Evolutionary conservation across 2,888 invertebrate species (phyloP).

Genomic region (Zygaena filipendulae): DNA sequence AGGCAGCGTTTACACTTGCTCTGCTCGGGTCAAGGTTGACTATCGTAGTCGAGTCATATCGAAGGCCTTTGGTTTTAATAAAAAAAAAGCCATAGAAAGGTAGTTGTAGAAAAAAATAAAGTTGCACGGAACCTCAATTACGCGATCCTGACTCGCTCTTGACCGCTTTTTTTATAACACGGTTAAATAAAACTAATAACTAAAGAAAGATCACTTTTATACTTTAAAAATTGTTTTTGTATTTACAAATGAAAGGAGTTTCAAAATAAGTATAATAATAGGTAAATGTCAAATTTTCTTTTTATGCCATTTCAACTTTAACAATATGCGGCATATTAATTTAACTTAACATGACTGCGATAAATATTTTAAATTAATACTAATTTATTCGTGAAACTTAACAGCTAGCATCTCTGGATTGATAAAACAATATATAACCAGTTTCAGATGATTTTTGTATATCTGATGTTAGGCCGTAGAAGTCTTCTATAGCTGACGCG

Average conservation of each 20-base stretch:
- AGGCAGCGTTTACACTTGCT: too few relatives aligned
- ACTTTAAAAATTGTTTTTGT: constrained; percentile 26
- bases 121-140: too few relatives aligned
- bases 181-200: too few relatives aligned
- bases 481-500: constrained; percentile 98
- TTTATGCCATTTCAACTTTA: constrained; percentile 60
- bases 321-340: constrained; percentile 52
- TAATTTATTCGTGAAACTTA: constrained; percentile 50
- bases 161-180: too few relatives aligned
- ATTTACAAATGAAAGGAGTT: constrained; percentile 51
- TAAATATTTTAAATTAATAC: constrained; percentile 46
- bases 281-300: constrained; percentile 45
- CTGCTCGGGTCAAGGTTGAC: too few relatives aligned
- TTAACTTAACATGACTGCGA: constrained; percentile 39
- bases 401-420: constrained; percentile 84
- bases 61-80: too few relatives aligned
- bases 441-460: constrained; percentile 99
- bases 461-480: constrained; percentile 98
- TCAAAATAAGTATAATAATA: constrained; percentile 35
- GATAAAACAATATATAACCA: constrained; percentile 99
- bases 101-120: too few relatives aligned
- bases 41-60: too few relatives aligned
- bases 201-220: constrained; percentile 42
- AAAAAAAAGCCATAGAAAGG: too few relatives aligned
- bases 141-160: too few relatives aligned